These are phyloP conservation scores for Chrysolina americana DNA, from an alignment of 2,888 invertebrate species.

Conservation along the genomic window DNA sequence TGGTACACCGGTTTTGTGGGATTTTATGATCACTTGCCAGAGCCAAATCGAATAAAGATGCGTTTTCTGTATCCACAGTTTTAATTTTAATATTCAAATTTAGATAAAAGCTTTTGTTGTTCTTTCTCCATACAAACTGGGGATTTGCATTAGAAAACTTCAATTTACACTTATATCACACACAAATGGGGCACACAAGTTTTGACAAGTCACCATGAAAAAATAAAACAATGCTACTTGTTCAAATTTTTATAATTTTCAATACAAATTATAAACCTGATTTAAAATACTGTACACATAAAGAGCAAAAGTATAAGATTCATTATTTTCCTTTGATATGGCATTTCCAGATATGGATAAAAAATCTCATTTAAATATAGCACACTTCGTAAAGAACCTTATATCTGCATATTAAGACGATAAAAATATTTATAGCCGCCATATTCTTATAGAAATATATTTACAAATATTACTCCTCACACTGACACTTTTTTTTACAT, in stretches of 20 bases:
- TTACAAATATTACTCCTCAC: constrained; percentile 62
- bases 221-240: constrained; percentile 50
- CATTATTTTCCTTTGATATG: constrained; percentile 68
- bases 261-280: constrained; percentile 89
- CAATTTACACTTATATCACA: no score
- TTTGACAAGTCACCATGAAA: no score
- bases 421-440: constrained; percentile 68
- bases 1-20: no score
- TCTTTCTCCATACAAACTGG: no score
- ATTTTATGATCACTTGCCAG: no score
- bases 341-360: constrained; percentile 70
- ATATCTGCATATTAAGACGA: constrained; percentile 60
- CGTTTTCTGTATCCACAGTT: no score
- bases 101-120: no score
- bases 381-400: constrained; percentile 64
- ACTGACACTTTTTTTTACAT: constrained; percentile 62
- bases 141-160: no score
- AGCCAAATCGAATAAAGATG: no score
- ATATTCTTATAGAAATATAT: constrained; percentile 66
- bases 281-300: constrained; percentile 85
- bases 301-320: constrained; percentile 69
- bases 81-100: no score
- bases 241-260: constrained; percentile 76
- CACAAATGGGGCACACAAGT: no score
- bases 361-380: constrained; percentile 65